Conservation (phyloP, 2,888 invertebrate species). For the Leptinotarsa tumamoca region DNA sequence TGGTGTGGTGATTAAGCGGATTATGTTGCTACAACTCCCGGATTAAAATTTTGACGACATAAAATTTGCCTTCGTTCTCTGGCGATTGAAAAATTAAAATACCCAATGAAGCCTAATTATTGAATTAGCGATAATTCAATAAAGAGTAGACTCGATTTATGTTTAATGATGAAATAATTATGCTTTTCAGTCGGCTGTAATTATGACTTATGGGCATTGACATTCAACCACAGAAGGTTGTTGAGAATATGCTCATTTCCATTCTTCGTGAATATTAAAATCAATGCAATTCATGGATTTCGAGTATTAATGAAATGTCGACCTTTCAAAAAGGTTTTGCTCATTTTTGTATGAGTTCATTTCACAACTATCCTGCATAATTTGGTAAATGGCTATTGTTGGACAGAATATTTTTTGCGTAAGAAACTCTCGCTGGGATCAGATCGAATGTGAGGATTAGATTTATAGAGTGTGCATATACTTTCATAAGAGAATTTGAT, state of each 20-base stretch:
- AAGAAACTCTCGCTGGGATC: too few species aligned
- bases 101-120: conserved; percentile 14
- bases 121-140: conserved; percentile 16
- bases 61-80: not conserved
- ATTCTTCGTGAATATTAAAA: not conserved
- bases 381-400: too few species aligned
- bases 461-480: too few species aligned
- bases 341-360: too few species aligned
- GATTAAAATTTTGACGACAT: conserved; percentile 1
- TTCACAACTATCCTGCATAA: too few species aligned
- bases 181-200: not conserved
- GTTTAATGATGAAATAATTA: conserved; percentile 10
- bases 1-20: not conserved
- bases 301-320: not conserved
- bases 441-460: too few species aligned
- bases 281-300: not conserved
- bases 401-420: too few species aligned
- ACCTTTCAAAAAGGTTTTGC: too few species aligned
- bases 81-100: conserved; percentile 12
- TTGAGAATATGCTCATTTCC: too few species aligned
- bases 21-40: conserved; percentile 5
- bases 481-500: too few species aligned
- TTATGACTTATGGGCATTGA: not conserved
- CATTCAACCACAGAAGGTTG: too few species aligned
- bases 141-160: conserved; percentile 2